Evolutionary conservation across 2,113 vertebrate genomes (phyloP).

Genomic region (Orientallactaga bullata): DNA sequence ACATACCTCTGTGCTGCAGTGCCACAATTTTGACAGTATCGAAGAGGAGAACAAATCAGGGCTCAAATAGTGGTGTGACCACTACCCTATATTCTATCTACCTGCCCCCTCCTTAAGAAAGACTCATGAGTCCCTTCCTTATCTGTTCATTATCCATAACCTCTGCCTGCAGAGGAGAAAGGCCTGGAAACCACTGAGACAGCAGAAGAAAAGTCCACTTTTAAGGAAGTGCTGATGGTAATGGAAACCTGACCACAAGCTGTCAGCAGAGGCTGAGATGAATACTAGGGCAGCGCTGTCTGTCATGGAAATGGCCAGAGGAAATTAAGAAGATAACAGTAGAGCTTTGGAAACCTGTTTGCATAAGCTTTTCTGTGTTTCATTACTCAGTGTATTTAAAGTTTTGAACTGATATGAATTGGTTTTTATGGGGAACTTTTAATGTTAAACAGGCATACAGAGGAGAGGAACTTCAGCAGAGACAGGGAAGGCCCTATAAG

Average conservation of each 20-base stretch:
- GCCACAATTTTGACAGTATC: background rate
- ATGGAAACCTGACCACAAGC: background rate
- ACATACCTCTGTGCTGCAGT: background rate
- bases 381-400: background rate
- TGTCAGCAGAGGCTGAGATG: background rate
- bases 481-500: background rate
- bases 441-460: background rate
- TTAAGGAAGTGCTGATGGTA: background rate
- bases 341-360: background rate
- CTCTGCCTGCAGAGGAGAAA: background rate
- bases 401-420: background rate
- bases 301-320: background rate
- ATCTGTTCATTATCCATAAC: background rate
- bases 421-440: background rate
- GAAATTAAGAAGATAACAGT: background rate
- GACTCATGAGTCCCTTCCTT: background rate
- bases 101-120: background rate
- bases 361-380: background rate
- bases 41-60: background rate
- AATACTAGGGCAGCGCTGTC: background rate
- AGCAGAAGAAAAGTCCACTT: background rate
- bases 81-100: background rate
- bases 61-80: background rate
- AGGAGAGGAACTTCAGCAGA: background rate
- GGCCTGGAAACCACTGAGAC: rapidly evolving